Conservation (phyloP, 2,888 invertebrate species). For the Tipula vernalis region DNA sequence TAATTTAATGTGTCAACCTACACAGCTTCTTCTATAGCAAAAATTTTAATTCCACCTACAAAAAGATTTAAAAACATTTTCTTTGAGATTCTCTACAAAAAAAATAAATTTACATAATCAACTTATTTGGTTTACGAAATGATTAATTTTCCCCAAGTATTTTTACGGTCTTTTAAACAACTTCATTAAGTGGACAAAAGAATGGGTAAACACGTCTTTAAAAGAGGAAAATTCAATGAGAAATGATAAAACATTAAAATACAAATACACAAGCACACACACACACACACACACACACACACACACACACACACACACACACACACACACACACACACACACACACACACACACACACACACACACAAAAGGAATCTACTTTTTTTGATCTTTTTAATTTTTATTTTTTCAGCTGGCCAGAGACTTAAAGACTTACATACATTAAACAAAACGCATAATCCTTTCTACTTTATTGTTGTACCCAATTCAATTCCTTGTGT, state of each 20-base stretch:
- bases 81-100: no score
- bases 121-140: background rate
- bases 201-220: background rate
- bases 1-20: no score
- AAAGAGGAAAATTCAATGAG: background rate
- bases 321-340: background rate
- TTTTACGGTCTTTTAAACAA: background rate
- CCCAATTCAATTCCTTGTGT: background rate
- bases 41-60: no score
- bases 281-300: background rate
- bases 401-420: background rate
- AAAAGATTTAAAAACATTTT: no score
- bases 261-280: background rate
- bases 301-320: background rate
- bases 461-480: background rate
- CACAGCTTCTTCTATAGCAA: no score
- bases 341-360: background rate
- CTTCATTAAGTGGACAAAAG: background rate
- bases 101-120: background rate
- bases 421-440: background rate
- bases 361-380: background rate
- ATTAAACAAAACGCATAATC: background rate
- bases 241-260: background rate
- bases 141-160: background rate
- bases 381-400: background rate